These are phyloP conservation scores for Ophiodon elongatus DNA, from an alignment of 2,113 vertebrate genomes.

Conservation along the genomic window DNA sequence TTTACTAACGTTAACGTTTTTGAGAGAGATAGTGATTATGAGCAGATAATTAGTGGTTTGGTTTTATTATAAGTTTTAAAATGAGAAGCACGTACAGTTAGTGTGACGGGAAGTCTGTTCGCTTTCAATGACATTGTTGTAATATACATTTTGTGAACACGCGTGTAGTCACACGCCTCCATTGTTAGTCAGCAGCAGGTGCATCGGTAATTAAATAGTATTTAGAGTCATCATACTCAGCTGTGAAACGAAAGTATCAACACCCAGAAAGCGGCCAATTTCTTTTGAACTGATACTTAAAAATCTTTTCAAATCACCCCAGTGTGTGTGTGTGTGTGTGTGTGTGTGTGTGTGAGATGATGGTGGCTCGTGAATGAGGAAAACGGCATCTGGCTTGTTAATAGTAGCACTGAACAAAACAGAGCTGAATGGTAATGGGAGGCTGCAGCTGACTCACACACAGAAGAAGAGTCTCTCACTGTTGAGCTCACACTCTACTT, in stretches of 20 bases:
- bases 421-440: constrained; percentile 70
- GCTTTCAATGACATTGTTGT: neutral
- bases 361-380: constrained; percentile 56
- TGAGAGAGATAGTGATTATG: neutral
- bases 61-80: neutral
- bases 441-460: constrained; percentile 76
- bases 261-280: constrained; percentile 1
- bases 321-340: constrained; percentile 5
- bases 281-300: constrained; percentile 15
- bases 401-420: constrained; percentile 65
- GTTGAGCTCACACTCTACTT: constrained; percentile 63
- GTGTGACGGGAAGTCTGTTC: neutral
- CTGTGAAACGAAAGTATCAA: constrained; percentile 22
- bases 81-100: neutral
- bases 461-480: constrained; percentile 73
- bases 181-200: constrained; percentile 45
- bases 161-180: neutral
- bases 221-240: constrained; percentile 16
- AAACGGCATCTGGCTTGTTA: constrained; percentile 75
- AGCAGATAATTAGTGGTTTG: neutral
- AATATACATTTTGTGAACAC: neutral
- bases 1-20: neutral
- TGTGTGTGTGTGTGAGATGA: constrained; percentile 55
- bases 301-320: constrained; percentile 27
- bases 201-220: constrained; percentile 44